phyloP scores from a whole-genome alignment of 2,113 vertebrate species.

The Tupaia tana region DNA sequence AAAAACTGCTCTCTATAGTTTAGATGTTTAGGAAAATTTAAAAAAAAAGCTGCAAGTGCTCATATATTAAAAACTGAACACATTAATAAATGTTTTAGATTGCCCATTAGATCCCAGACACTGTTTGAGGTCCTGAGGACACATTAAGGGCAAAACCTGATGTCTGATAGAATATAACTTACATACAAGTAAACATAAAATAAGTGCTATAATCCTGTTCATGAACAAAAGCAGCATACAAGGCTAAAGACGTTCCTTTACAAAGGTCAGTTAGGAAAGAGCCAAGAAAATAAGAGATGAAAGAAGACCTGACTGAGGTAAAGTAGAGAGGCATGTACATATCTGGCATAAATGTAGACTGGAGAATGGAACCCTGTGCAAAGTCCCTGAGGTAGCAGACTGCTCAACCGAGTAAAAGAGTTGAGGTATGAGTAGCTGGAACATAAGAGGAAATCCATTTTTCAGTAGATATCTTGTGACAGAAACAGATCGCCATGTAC shows the following conservation, averaged over 20 bases:
- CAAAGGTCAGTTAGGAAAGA: neutral
- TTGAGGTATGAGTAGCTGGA: neutral
- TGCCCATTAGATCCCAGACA: neutral
- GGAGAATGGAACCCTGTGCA: neutral
- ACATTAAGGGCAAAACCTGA: neutral
- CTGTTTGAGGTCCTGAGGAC: neutral
- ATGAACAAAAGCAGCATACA: neutral
- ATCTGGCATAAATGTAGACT: neutral
- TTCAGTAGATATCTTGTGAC: neutral
- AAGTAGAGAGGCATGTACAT: neutral
- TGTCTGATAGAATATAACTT: neutral
- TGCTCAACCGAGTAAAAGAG: neutral
- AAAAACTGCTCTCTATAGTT: neutral
- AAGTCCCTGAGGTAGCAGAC: neutral
- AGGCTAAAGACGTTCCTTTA: neutral
- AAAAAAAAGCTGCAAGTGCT: neutral
- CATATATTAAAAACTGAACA: neutral
- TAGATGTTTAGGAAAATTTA: neutral
- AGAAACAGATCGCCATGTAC: neutral
- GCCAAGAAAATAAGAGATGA: neutral
- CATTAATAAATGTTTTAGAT: neutral
- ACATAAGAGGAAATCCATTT: neutral
- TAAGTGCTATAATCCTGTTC: neutral
- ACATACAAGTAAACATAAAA: constrained; percentile 2
- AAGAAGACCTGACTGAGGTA: neutral